Conservation (phyloP, 2,888 invertebrate genomes). For the Cecidostiba fungosa region DNA sequence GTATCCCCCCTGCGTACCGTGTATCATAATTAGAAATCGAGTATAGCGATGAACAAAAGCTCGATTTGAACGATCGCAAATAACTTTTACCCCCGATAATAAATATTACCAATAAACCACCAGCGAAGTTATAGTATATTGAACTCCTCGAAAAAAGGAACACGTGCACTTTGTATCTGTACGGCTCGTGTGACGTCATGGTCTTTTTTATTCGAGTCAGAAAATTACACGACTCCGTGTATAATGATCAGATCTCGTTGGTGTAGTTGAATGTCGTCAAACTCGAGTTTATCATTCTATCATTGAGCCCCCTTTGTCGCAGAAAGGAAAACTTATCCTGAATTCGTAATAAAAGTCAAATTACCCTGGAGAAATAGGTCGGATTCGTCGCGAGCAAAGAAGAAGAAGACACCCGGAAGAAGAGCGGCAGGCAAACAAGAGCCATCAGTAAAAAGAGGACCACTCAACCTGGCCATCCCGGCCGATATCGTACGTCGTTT, state of each 20-base stretch:
- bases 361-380: slow-evolving; percentile 3
- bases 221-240: not conserved
- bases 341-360: slow-evolving; percentile 4
- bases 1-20: not conserved
- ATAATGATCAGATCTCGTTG: not conserved
- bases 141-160: no score
- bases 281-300: not conserved
- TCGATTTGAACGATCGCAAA: no score
- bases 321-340: not conserved
- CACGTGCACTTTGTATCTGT: no score
- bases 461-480: not conserved
- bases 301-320: not conserved
- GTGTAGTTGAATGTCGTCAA: not conserved
- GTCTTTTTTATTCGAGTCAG: not conserved
- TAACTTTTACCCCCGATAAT: no score
- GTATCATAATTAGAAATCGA: not conserved
- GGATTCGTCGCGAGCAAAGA: not conserved
- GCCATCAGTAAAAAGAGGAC: not conserved
- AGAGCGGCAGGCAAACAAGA: not conserved
- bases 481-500: not conserved
- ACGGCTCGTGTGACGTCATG: no score
- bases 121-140: no score
- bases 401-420: not conserved
- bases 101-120: no score
- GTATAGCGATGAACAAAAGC: no score